A percentile compares a stretch with the other conserved stretches of the same genome.
Evolutionary conservation across 2,888 invertebrate genomes (phyloP).

Genomic region (Hofmannophila pseudospretella): DNA sequence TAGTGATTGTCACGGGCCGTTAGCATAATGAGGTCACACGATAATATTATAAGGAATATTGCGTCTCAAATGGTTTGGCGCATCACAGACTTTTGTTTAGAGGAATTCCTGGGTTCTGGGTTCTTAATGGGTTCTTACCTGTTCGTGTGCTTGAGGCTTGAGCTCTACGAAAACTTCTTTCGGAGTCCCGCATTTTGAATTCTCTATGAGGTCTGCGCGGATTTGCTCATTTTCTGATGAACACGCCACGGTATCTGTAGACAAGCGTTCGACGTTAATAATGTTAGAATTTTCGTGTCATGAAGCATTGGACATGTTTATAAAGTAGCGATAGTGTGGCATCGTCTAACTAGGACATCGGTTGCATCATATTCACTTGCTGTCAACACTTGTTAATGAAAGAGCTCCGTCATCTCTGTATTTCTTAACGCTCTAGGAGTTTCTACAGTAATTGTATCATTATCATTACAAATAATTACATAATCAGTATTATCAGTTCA

Average conservation of each 20-base stretch:
- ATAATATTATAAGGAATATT: conserved; percentile 16
- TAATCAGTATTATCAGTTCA: too few species aligned
- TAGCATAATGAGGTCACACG: conserved; percentile 20
- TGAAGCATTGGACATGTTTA: background rate
- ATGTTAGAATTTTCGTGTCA: background rate
- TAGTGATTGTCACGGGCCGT: conserved; percentile 11
- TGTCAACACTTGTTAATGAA: background rate
- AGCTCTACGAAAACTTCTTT: conserved; percentile 59
- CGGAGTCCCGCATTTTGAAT: conserved; percentile 60
- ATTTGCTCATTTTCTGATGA: conserved; percentile 38
- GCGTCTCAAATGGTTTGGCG: conserved; percentile 13
- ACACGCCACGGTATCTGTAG: conserved; percentile 55
- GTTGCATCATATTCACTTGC: conserved; percentile 22
- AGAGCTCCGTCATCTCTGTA: background rate
- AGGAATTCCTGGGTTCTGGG: too few species aligned
- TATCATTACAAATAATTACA: too few species aligned
- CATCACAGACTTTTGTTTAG: too few species aligned
- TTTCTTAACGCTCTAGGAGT: background rate
- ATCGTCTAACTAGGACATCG: conserved; percentile 17
- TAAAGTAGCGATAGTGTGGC: background rate
- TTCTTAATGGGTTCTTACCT: conserved; percentile 37
- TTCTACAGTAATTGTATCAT: background rate
- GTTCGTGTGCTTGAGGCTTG: conserved; percentile 47
- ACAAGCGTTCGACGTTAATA: conserved; percentile 15
- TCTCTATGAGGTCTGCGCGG: conserved; percentile 49